Evolutionary conservation across 2,888 invertebrate genomes (phyloP).

Genomic region (Tyria jacobaeae): DNA sequence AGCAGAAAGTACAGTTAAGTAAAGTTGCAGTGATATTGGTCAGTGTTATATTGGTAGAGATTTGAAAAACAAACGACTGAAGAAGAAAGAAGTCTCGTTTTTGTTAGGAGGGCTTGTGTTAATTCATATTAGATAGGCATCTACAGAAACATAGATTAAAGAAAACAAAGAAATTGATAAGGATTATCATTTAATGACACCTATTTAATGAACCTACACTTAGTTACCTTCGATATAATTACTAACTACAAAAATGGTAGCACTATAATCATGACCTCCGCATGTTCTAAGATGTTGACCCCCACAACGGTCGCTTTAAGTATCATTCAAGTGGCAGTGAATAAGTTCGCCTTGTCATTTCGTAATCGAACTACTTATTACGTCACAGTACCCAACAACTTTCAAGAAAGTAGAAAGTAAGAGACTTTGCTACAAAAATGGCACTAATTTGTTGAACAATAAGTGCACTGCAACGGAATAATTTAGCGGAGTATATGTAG

Average conservation of each 20-base stretch:
- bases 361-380: conserved; percentile 32
- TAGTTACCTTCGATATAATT: conserved; percentile 22
- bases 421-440: conserved; percentile 21
- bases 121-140: too few relatives aligned
- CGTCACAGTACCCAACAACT: conserved; percentile 25
- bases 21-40: too few relatives aligned
- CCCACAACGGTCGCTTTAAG: conserved; percentile 28
- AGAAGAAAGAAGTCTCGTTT: too few relatives aligned
- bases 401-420: conserved; percentile 39
- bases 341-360: conserved; percentile 34
- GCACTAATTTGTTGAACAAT: conserved; percentile 18
- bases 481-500: background rate
- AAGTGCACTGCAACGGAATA: conserved; percentile 7
- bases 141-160: too few relatives aligned
- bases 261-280: conserved; percentile 15
- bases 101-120: too few relatives aligned
- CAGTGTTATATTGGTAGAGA: too few relatives aligned
- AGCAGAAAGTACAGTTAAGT: too few relatives aligned
- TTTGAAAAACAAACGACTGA: too few relatives aligned
- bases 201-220: background rate
- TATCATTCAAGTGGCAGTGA: conserved; percentile 18
- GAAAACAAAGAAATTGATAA: too few relatives aligned
- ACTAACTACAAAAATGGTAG: background rate
- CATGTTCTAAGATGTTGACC: conserved; percentile 37
- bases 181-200: background rate